Conservation (phyloP, 1,140 invertebrate species). For the Maconellicoccus hirsutus region DNA sequence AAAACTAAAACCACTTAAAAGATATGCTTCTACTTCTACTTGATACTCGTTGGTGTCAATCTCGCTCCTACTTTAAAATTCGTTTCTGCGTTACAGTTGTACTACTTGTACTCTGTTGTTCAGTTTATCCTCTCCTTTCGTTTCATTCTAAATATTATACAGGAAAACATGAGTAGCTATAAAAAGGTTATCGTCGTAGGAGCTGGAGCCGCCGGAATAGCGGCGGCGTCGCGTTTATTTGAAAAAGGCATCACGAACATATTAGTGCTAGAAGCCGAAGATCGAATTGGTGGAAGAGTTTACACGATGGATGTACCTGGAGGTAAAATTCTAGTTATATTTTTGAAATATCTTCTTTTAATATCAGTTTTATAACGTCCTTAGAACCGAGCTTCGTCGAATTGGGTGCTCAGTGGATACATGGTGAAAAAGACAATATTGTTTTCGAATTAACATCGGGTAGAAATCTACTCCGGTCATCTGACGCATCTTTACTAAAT, state of each 20-base stretch:
- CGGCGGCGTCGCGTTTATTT: too few species aligned
- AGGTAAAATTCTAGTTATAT: conserved; percentile 28
- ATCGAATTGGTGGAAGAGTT: conserved; percentile 59
- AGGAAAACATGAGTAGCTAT: background rate
- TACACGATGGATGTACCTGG: conserved; percentile 34
- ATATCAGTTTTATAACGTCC: background rate
- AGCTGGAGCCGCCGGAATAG: conserved; percentile 46
- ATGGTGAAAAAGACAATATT: conserved; percentile 59
- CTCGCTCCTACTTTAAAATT: too few species aligned
- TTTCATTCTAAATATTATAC: background rate
- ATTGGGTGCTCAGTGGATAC: conserved; percentile 73
- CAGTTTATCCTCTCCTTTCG: too few species aligned
- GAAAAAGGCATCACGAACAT: too few species aligned
- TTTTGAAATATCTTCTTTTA: too few species aligned
- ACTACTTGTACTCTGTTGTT: too few species aligned
- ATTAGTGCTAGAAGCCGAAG: conserved; percentile 52
- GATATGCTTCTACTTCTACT: too few species aligned
- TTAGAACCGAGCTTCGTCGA: conserved; percentile 51
- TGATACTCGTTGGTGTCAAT: too few species aligned
- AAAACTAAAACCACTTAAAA: too few species aligned
- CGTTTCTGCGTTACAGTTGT: too few species aligned
- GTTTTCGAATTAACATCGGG: conserved; percentile 51
- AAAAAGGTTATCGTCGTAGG: conserved; percentile 42
- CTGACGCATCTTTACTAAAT: background rate
- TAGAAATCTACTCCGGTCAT: conserved; percentile 31